Evolutionary conservation across 2,888 invertebrate genomes (phyloP), one percentile per base, ranked within the genome.

Genomic region (Mythimna vitellina): DNA sequence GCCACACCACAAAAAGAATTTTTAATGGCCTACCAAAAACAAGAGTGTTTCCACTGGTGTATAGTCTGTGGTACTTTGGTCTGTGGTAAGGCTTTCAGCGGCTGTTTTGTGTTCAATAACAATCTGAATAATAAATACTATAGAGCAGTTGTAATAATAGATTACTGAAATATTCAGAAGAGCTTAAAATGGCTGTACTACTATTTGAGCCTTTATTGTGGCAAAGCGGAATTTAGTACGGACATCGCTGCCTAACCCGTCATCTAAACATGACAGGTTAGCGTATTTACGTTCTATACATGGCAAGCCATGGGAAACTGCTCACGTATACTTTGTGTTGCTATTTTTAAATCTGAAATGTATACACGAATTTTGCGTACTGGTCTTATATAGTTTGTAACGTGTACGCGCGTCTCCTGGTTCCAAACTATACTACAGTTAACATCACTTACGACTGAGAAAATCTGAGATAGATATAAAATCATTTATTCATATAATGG

Each of bases 1-100:
- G 32, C 78, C 67, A 71, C 71, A 65, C 70, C 57, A 7, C 29
- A 77, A 57, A 79, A 71, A 67, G 79, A 79, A 79, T 79, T 67
- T 65, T 71, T 54, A 82, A 79, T 77, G 62, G 46, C n/a, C 10
- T 20, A 17, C 67, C 56, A 51, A 81, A 81, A 77, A 67, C 60
- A 42, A 38, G 8, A 10, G 57, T 29, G 1, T 32, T 17, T 17
- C 20, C 12, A 22, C 56, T 49, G 32, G 35, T 42, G 10, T 20
- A 56, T 32, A 54, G 49, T 8, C 56, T 46, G 62, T n/a, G 49
- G 32, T 73, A 56, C 53, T 67, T 66, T 61, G 64, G 54, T 56
- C 66, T 61, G 60, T 56, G 66, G 54, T 10, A 35, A 67, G 20
- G 9, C 22, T 51, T 22, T 51, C 22, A 35, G 64, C 7, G 60